Conservation (phyloP, 2,797 vertebrate species). For the Sebastes dallii region DNA sequence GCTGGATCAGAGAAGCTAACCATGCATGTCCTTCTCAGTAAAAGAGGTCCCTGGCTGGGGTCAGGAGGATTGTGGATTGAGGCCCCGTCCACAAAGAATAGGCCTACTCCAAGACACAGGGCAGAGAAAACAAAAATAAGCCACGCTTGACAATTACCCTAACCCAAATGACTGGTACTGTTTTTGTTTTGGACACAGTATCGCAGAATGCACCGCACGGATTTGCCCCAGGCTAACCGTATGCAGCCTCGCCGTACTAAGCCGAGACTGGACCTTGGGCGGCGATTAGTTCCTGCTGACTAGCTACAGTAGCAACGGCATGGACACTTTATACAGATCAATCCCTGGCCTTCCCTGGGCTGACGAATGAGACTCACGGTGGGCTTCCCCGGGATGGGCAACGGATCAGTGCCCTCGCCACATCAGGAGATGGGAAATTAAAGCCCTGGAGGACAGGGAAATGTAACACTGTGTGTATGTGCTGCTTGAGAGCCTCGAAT, state of each 20-base stretch:
- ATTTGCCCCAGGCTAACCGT: conserved; percentile 15
- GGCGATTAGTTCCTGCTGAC: conserved; percentile 59
- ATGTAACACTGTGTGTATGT: conserved; percentile 18
- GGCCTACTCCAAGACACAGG: conserved; percentile 3
- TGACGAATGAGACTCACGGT: conserved; percentile 62
- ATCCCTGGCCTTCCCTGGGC: conserved; percentile 53
- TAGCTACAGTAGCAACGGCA: conserved; percentile 37
- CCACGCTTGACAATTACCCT: conserved; percentile 30
- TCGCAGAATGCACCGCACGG: background rate
- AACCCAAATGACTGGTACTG: conserved; percentile 39
- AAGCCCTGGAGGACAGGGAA: conserved; percentile 53
- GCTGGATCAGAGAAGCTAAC: conserved; percentile 37
- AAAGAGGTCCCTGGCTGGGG: conserved; percentile 18
- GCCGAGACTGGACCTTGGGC: conserved; percentile 31
- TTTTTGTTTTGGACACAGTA: conserved; percentile 26
- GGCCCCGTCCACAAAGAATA: conserved; percentile 36
- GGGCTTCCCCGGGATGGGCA: conserved; percentile 52
- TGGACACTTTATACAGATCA: conserved; percentile 63
- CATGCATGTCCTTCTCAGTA: conserved; percentile 40
- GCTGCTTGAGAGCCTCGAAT: conserved; percentile 6
- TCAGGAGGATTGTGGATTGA: conserved; percentile 36
- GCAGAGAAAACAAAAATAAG: conserved; percentile 25
- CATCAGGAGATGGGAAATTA: conserved; percentile 61
- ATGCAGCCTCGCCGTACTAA: conserved; percentile 4
- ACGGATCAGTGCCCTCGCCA: conserved; percentile 59